Percentiles rank a stretch among this genome's conserved stretches.
These are phyloP conservation scores for Myotis vivesi DNA, from an alignment of 2,797 vertebrate genomes.

Conservation along the genomic window DNA sequence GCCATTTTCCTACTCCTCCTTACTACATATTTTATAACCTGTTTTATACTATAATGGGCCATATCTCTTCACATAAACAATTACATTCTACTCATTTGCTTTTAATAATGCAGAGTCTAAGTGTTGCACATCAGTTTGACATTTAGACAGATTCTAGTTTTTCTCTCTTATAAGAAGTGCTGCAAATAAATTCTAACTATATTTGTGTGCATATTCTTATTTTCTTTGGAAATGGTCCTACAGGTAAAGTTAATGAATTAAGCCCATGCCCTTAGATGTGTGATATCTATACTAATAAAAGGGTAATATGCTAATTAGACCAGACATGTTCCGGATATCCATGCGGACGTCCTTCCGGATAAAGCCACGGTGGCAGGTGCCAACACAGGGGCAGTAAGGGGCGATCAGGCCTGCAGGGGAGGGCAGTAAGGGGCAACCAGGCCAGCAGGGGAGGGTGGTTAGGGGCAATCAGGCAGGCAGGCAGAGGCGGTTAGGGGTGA, in stretches of 20 bases:
- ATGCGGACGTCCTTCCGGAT: too few relatives aligned
- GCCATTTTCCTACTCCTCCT: too few relatives aligned
- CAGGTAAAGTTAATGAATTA: background rate
- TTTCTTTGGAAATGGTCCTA: background rate
- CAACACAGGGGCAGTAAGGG: too few relatives aligned
- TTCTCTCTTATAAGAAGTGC: slow-evolving; percentile 2
- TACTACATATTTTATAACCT: background rate
- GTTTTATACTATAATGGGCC: background rate
- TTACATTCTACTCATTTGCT: background rate
- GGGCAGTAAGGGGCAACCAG: too few relatives aligned
- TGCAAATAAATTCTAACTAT: background rate
- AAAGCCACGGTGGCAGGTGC: too few relatives aligned
- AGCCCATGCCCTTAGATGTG: background rate
- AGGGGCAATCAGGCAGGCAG: too few relatives aligned
- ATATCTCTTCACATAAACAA: background rate
- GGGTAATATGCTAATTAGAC: too few relatives aligned
- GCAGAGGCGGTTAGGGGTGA: too few relatives aligned
- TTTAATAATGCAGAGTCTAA: background rate
- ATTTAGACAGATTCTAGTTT: background rate
- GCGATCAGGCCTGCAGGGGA: too few relatives aligned
- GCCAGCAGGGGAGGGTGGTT: too few relatives aligned
- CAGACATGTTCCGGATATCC: too few relatives aligned
- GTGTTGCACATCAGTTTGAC: background rate
- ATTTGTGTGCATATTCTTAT: background rate
- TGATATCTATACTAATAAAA: background rate